phyloP scores from a whole-genome alignment of 2,888 invertebrate species.

The Vandiemenella viatica region DNA sequence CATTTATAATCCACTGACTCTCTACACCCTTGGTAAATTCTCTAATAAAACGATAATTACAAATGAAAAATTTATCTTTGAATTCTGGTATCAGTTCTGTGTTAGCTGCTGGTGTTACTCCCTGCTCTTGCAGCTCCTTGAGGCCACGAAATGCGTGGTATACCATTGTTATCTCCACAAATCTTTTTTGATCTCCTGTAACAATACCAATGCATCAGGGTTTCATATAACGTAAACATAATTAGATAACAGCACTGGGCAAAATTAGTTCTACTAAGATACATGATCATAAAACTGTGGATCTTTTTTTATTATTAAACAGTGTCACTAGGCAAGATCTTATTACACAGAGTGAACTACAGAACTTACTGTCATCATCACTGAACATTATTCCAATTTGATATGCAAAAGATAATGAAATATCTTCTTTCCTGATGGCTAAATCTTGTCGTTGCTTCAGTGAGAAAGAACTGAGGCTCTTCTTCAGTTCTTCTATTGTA shows the following conservation, averaged over 20 bases:
- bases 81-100: constrained; percentile 51
- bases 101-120: constrained; percentile 48
- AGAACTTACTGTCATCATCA: constrained; percentile 12
- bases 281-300: no score
- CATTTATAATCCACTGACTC: constrained; percentile 66
- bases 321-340: no score
- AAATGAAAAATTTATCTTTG: constrained; percentile 50
- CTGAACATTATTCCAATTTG: constrained; percentile 40
- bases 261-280: no score
- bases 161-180: constrained; percentile 74
- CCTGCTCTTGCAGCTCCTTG: constrained; percentile 42
- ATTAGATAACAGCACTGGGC: no score
- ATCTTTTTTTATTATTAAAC: no score
- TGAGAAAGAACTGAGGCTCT: constrained; percentile 46
- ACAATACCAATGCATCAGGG: neutral
- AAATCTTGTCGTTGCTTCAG: constrained; percentile 53
- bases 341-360: no score
- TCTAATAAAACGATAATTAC: constrained; percentile 66
- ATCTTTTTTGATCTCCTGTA: constrained; percentile 41
- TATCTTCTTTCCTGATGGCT: constrained; percentile 49
- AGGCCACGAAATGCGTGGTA: constrained; percentile 58
- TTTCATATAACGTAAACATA: no score
- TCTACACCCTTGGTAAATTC: constrained; percentile 68
- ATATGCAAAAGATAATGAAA: constrained; percentile 67
- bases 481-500: constrained; percentile 46